Evolutionary conservation across 2,888 invertebrate species (phyloP).

Genomic region (Plemyria rubiginata): DNA sequence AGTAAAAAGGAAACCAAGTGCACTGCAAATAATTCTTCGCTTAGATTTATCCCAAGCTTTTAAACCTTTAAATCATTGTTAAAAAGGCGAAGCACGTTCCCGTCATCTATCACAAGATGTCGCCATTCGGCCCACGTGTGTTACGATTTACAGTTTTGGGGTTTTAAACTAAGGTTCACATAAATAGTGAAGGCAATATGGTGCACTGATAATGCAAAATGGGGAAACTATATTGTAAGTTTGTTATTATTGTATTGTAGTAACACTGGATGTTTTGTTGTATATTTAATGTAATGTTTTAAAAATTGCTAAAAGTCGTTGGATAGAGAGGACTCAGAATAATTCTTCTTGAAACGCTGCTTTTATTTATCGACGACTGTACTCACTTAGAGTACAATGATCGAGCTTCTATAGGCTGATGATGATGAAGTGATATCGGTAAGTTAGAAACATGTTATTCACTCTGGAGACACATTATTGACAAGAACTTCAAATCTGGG

Average conservation of each 20-base stretch:
- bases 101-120: slow-evolving; percentile 30
- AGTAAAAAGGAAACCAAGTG: background rate
- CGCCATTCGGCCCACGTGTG: slow-evolving; percentile 27
- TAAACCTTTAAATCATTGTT: slow-evolving; percentile 18
- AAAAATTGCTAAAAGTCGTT: too few species aligned
- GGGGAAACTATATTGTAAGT: background rate
- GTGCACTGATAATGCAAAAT: background rate
- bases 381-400: too few species aligned
- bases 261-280: too few species aligned
- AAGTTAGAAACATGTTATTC: too few species aligned
- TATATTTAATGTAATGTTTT: too few species aligned
- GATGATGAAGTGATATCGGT: too few species aligned
- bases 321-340: too few species aligned
- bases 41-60: slow-evolving; percentile 15
- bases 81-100: slow-evolving; percentile 26
- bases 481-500: too few species aligned
- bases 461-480: too few species aligned
- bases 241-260: background rate
- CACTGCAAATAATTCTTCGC: slow-evolving; percentile 7
- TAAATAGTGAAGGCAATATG: slow-evolving; percentile 10
- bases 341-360: too few species aligned
- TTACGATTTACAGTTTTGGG: slow-evolving; percentile 24
- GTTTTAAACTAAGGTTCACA: slow-evolving; percentile 24
- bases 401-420: too few species aligned
- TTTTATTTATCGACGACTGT: too few species aligned